Evolutionary conservation across 2,113 vertebrate genomes (phyloP).

Genomic region (Oreochromis niloticus): DNA sequence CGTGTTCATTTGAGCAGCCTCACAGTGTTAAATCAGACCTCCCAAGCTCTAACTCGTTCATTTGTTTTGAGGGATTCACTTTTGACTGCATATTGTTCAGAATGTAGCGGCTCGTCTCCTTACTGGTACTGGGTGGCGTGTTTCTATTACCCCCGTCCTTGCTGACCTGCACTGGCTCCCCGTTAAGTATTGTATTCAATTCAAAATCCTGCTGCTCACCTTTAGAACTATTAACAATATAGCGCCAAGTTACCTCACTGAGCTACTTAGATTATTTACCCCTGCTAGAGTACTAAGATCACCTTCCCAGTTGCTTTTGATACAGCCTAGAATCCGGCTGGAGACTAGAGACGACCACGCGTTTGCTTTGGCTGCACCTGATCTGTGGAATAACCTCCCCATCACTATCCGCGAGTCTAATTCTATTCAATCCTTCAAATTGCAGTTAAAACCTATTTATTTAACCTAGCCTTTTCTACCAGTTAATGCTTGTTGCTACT

Average conservation of each 20-base stretch:
- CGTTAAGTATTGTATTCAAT: not conserved
- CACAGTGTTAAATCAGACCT: not conserved
- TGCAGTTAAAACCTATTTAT: not conserved
- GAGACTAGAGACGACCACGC: rapidly evolving
- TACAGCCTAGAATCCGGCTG: rapidly evolving
- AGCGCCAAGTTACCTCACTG: not conserved
- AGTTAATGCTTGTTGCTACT: not conserved
- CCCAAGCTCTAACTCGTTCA: not conserved
- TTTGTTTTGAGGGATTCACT: not conserved
- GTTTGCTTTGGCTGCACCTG: not conserved
- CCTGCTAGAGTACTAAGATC: not conserved
- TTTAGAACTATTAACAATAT: not conserved
- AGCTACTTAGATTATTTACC: not conserved
- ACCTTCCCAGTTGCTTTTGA: not conserved
- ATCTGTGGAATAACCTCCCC: rapidly evolving
- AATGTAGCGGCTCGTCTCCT: not conserved
- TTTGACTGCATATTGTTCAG: not conserved
- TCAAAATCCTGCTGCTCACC: not conserved
- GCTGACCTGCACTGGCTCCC: not conserved
- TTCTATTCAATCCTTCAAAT: not conserved
- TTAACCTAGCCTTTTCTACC: too few species aligned
- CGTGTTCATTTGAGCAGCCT: not conserved
- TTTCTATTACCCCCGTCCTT: not conserved
- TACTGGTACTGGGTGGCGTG: not conserved
- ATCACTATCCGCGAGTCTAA: rapidly evolving